phyloP scores from a whole-genome alignment of 2,888 invertebrate genomes.

The Oeneis ivallda region DNA sequence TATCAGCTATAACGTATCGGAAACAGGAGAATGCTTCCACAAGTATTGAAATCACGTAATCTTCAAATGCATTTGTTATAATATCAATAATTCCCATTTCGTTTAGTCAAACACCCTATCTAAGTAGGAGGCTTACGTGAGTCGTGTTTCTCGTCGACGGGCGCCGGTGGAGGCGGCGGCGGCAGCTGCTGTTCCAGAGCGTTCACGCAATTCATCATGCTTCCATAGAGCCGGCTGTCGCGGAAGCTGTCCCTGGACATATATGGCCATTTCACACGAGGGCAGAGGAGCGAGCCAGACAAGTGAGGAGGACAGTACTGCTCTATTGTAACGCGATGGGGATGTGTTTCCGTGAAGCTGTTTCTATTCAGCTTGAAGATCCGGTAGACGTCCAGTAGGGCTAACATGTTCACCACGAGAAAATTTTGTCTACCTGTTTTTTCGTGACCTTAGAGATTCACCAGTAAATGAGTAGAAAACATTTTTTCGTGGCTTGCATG shows the following conservation, averaged over 20 bases:
- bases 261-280: constrained; percentile 24
- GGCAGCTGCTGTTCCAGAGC: constrained; percentile 94
- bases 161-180: constrained; percentile 81
- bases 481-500: too few relatives aligned
- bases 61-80: background rate
- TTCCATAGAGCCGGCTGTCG: constrained; percentile 95
- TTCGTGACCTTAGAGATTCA: too few relatives aligned
- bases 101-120: constrained; percentile 17
- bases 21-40: background rate
- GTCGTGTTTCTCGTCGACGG: constrained; percentile 76
- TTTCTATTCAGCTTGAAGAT: too few relatives aligned
- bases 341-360: too few relatives aligned
- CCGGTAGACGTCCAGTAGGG: too few relatives aligned
- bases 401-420: too few relatives aligned
- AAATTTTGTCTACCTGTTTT: too few relatives aligned
- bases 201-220: constrained; percentile 98
- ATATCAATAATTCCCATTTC: background rate
- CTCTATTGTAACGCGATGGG: too few relatives aligned
- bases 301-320: too few relatives aligned
- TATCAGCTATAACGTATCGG: background rate
- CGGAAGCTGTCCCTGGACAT: constrained; percentile 90
- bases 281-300: background rate
- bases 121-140: constrained; percentile 63
- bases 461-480: too few relatives aligned
- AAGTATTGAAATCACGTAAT: background rate